Conservation (phyloP, 2,888 invertebrate genomes). For the Pseudanteris insignis region DNA sequence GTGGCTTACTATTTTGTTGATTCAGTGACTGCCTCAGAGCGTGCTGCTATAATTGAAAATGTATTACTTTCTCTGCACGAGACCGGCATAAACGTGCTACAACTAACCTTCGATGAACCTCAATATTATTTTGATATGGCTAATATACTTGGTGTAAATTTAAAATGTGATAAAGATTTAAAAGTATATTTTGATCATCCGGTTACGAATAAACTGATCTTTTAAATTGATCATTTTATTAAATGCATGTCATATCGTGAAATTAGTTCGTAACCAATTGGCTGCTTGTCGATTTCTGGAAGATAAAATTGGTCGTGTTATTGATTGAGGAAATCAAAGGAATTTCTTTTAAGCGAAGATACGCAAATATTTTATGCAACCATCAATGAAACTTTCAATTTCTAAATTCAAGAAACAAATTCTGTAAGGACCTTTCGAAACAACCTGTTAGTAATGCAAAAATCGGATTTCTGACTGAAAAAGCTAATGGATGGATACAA, state of each 20-base stretch:
- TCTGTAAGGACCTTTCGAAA: not conserved
- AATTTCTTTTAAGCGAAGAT: conserved; percentile 1
- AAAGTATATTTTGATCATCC: not conserved
- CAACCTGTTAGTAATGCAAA: conserved; percentile 4
- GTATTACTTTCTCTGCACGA: not conserved
- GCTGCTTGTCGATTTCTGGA: conserved; percentile 23
- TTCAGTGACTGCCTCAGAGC: conserved; percentile 18
- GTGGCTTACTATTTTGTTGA: conserved; percentile 30
- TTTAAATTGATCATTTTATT: conserved; percentile 15
- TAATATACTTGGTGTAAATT: not conserved
- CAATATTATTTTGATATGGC: conserved; percentile 2
- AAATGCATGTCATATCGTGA: conserved; percentile 39
- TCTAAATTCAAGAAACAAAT: conserved; percentile 2
- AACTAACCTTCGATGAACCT: conserved; percentile 7
- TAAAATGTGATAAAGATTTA: not conserved
- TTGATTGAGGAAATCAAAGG: conserved; percentile 8
- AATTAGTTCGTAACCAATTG: conserved; percentile 35
- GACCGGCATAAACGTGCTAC: conserved; percentile 1
- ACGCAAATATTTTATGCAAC: conserved; percentile 13
- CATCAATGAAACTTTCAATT: not conserved
- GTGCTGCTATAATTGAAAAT: conserved; percentile 9
- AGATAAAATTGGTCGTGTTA: too few species aligned
- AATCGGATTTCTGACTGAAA: conserved; percentile 3
- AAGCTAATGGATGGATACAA: not conserved
- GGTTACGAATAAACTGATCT: conserved; percentile 1